Evolutionary conservation across 2,797 vertebrate species (phyloP), one percentile per base, ranked within the genome.

Genomic region (Semaprochilodus insignis): DNA sequence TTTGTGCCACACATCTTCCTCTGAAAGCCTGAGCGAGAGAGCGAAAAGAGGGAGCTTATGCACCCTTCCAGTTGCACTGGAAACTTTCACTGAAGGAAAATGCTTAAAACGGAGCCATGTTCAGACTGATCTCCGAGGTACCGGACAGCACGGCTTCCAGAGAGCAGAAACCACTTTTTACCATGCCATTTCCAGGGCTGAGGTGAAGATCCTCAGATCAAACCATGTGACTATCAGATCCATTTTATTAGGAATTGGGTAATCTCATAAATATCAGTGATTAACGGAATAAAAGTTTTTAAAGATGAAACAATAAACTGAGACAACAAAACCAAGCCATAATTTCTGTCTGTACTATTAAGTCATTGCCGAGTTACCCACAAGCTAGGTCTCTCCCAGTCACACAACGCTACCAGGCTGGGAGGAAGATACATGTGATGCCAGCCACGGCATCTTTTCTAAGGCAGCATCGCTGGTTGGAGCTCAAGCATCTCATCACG

Each of bases 1-100:
- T 90, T 90, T 90, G 87, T 85, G 87, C 72, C 67, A 74, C 77
- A 25, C 55, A 69, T 81, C 69, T 88, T 34, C 15, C 74, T 81
- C 75, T 74, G 52, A 75, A 44, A 67, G 72, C 88, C 87, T 78
- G 21, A 82, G 67, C 72, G 63, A 85, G 77, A 76, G 71, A 67
- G 78, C 79, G 81, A 74, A 73, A 72, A 82, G 81, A 70, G 74
- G 78, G 75, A 15, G 78, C 70, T 78, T 25, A 23, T 74, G 23
- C n/a, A 0, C 34, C 73, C 81, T 34, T 81, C 54, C 16, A 65
- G 74, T 73, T 63, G 62, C 60, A 55, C 70, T 83, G 71, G 59
- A 77, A 67, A 57, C 54, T 75, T 84, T 72, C 79, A 82, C 74
- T 71, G 74, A 74, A 66, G 36, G 11, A 84, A 84, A 69, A 44